phyloP scores from a whole-genome alignment of 92 coral and sea anemone species.

The Anthopleura xanthogrammica region DNA sequence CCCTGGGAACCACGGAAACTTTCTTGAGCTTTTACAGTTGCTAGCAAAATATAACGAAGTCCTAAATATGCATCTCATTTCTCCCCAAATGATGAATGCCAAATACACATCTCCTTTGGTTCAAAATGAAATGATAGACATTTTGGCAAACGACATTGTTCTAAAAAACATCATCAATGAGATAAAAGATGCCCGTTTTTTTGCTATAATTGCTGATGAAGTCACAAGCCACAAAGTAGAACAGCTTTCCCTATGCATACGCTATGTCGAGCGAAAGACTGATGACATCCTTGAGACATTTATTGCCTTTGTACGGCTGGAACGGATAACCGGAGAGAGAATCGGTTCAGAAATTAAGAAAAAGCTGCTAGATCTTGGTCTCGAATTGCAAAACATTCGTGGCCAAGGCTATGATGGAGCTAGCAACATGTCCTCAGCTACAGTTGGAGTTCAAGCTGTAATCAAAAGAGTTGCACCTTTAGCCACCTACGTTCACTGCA shows the following conservation, averaged over 20 bases:
- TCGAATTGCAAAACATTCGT: constrained; percentile 8
- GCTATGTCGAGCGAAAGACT: constrained; percentile 7
- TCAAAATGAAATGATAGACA: constrained; percentile 24
- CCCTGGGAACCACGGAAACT: constrained; percentile 1
- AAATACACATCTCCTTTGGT: constrained; percentile 17
- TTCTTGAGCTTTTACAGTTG: background rate
- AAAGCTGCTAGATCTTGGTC: background rate
- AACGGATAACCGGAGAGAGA: constrained; percentile 7
- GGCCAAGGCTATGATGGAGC: constrained; percentile 44
- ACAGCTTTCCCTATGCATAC: background rate
- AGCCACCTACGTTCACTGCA: constrained; percentile 37
- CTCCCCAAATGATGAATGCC: background rate
- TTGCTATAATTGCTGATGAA: constrained; percentile 18
- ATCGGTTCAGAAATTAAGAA: constrained; percentile 14
- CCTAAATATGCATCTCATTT: background rate
- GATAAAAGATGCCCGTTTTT: constrained; percentile 10
- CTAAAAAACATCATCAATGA: constrained; percentile 25
- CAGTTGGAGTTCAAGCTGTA: constrained; percentile 24
- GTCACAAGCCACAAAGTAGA: constrained; percentile 4
- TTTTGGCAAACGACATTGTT: constrained; percentile 31
- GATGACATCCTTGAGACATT: constrained; percentile 4
- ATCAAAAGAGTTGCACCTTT: constrained; percentile 23
- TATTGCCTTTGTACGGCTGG: constrained; percentile 10
- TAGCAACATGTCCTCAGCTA: constrained; percentile 28
- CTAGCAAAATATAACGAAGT: background rate